phyloP scores from a whole-genome alignment of 2,797 vertebrate species.

The Coccyzus lansbergi region DNA sequence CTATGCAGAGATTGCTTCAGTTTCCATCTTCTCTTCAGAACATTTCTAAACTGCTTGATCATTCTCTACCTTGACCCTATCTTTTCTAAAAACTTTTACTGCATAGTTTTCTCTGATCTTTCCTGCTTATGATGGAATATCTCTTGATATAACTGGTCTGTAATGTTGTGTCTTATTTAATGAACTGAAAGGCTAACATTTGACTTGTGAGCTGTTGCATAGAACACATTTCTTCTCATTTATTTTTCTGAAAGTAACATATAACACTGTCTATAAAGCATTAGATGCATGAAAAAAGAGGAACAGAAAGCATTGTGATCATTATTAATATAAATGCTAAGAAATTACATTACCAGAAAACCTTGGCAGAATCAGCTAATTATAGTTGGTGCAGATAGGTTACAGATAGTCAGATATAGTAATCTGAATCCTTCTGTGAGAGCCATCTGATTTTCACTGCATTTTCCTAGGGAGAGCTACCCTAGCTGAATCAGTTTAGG shows the following conservation, averaged over 20 bases:
- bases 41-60: neutral
- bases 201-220: neutral
- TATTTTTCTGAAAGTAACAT: conserved; percentile 35
- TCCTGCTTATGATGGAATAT: neutral
- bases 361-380: conserved; percentile 38
- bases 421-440: neutral
- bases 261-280: neutral
- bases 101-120: neutral
- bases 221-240: conserved; percentile 2
- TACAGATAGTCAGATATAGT: neutral
- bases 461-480: neutral
- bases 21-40: neutral
- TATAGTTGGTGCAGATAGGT: conserved; percentile 22
- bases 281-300: conserved; percentile 9
- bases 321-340: conserved; percentile 48
- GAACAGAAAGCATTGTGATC: conserved; percentile 10
- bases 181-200: conserved; percentile 12
- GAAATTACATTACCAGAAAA: conserved; percentile 51
- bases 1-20: neutral
- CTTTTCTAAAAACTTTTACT: neutral
- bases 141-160: neutral
- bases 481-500: neutral
- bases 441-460: neutral
- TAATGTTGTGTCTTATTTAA: neutral
- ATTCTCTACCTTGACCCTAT: neutral